phyloP scores from a whole-genome alignment of 2,888 invertebrate species.

The Penaeus monodon region DNA sequence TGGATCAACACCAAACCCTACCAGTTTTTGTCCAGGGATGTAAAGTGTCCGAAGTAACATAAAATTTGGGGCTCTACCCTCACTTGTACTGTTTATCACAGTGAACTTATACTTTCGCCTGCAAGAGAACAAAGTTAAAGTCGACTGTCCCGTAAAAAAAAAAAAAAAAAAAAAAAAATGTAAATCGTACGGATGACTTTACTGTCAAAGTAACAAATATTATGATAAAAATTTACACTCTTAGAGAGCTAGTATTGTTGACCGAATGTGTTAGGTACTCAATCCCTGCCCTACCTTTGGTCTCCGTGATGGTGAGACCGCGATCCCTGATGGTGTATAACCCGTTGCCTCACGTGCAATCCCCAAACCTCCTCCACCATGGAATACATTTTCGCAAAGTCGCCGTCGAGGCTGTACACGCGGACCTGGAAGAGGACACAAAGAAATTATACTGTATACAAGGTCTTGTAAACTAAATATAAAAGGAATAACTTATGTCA shows the following conservation, averaged over 20 bases:
- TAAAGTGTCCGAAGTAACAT: conserved; percentile 24
- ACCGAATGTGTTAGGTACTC: not conserved
- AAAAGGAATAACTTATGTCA: too few relatives aligned
- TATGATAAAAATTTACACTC: too few relatives aligned
- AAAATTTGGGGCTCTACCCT: conserved; percentile 59
- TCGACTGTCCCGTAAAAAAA: not conserved
- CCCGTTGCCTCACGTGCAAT: conserved; percentile 72
- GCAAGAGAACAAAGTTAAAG: conserved; percentile 24
- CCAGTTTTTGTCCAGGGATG: conserved; percentile 24
- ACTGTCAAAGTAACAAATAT: not conserved
- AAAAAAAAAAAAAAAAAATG: not conserved
- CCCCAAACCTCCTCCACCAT: conserved; percentile 78
- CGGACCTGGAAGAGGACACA: conserved; percentile 71
- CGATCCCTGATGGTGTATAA: conserved; percentile 77
- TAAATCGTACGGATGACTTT: not conserved
- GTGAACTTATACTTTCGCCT: conserved; percentile 65
- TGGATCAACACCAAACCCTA: not conserved
- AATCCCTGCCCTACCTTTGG: conserved; percentile 31
- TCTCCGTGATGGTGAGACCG: conserved; percentile 52
- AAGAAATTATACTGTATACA: too few relatives aligned
- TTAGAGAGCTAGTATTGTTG: not conserved
- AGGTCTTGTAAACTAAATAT: too few relatives aligned
- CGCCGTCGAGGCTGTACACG: conserved; percentile 73
- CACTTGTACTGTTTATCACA: conserved; percentile 28
- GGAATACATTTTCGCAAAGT: conserved; percentile 73